Percentiles rank a stretch among this genome's conserved stretches.
These are phyloP conservation scores for Zaprionus vittiger DNA, from an alignment of 1,140 invertebrate species.

Conservation along the genomic window DNA sequence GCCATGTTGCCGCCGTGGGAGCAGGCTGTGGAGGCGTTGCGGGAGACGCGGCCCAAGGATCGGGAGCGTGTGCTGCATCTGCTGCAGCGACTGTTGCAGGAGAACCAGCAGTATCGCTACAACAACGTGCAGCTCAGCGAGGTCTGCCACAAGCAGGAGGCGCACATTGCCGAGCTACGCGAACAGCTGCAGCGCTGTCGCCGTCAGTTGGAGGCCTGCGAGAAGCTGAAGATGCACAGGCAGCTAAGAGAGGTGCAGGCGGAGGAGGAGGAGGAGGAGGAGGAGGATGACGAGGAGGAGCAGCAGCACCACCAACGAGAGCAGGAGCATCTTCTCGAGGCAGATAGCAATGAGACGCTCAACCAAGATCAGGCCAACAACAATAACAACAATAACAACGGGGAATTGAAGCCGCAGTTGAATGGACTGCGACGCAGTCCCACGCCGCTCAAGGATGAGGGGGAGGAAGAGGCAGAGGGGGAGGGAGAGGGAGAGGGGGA, in stretches of 20 bases:
- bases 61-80: conserved; percentile 70
- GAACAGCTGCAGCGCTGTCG: conserved; percentile 74
- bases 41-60: conserved; percentile 70
- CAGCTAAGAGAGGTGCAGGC: conserved; percentile 39
- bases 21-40: conserved; percentile 72
- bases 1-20: conserved; percentile 79
- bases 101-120: conserved; percentile 78
- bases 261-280: conserved; percentile 23
- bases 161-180: conserved; percentile 72
- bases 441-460: conserved; percentile 55
- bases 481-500: conserved; percentile 18
- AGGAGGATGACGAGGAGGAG: conserved; percentile 14
- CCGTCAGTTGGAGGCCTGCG: conserved; percentile 53
- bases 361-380: conserved; percentile 66
- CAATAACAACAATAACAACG: conserved; percentile 53
- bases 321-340: conserved; percentile 17
- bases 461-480: conserved; percentile 1
- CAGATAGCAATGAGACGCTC: conserved; percentile 51
- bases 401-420: conserved; percentile 34
- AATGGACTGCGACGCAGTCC: conserved; percentile 60
- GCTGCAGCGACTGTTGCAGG: conserved; percentile 72
- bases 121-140: conserved; percentile 72
- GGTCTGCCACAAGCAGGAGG: conserved; percentile 69
- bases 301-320: conserved; percentile 15
- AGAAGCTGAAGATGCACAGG: conserved; percentile 59